Evolutionary conservation across 2,113 vertebrate species (phyloP).

Genomic region (Pithys albifrons): DNA sequence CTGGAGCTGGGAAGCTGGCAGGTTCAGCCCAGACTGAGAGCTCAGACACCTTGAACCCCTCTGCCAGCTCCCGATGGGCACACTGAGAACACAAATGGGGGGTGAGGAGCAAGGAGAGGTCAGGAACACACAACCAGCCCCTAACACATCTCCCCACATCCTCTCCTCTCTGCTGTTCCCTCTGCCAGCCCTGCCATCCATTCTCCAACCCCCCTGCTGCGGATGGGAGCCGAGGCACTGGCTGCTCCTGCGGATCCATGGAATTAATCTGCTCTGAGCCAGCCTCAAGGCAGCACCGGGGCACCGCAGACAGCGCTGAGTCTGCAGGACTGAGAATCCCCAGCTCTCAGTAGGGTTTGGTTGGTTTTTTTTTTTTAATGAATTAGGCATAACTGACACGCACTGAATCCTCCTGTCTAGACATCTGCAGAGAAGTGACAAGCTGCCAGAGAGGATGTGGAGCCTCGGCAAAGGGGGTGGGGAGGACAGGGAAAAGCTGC

Average conservation of each 20-base stretch:
- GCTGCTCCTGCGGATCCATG: background rate
- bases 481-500: background rate
- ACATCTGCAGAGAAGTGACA: constrained; percentile 71
- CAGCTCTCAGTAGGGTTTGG: background rate
- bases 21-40: background rate
- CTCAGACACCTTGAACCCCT: background rate
- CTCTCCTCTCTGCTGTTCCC: background rate
- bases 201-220: background rate
- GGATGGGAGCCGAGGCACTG: background rate
- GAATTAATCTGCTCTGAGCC: background rate
- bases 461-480: constrained; percentile 42
- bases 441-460: constrained; percentile 65
- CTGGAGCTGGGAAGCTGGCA: background rate
- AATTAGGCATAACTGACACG: constrained; percentile 65
- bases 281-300: background rate
- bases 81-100: fast-evolving
- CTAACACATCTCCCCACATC: background rate
- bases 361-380: background rate
- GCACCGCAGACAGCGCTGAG: constrained; percentile 42
- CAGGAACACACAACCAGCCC: background rate
- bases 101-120: background rate
- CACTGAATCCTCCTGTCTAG: constrained; percentile 69
- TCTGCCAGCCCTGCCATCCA: background rate
- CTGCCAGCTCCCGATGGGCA: background rate
- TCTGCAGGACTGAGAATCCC: constrained; percentile 41